These are phyloP conservation scores for Abramis brama DNA, from an alignment of 2,113 vertebrate genomes.

Conservation along the genomic window DNA sequence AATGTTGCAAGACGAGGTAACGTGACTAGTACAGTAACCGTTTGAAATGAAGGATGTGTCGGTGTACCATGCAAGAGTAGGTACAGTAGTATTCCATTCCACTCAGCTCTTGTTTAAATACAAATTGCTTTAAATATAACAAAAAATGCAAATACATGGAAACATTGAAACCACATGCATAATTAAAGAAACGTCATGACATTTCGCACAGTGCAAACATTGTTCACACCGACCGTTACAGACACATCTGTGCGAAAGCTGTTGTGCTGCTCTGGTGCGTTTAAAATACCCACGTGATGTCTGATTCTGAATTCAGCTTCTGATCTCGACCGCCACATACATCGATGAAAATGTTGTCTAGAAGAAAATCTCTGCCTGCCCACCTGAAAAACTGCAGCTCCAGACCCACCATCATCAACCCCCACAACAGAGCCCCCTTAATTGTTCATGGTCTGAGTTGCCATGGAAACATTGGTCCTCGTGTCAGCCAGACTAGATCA, in stretches of 20 bases:
- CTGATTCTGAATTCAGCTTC: background rate
- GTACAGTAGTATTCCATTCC: background rate
- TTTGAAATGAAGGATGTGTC: background rate
- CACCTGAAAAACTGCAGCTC: background rate
- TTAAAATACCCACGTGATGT: background rate
- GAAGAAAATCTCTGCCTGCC: background rate
- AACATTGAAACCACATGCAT: background rate
- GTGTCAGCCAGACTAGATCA: background rate
- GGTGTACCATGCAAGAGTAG: background rate
- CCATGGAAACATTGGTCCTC: conserved; percentile 52
- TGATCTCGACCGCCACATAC: background rate
- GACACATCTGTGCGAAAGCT: conserved; percentile 1
- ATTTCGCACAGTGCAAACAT: background rate
- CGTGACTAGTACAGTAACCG: background rate
- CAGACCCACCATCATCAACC: conserved; percentile 13
- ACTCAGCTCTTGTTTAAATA: background rate
- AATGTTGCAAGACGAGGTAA: background rate
- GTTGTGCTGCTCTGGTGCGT: background rate
- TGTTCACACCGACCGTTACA: background rate
- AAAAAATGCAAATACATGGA: conserved; percentile 19
- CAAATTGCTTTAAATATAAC: background rate
- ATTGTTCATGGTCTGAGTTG: conserved; percentile 51
- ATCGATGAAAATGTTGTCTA: conserved; percentile 21
- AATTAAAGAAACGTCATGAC: background rate
- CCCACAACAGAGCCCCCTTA: conserved; percentile 33